These are phyloP conservation scores for Harlomillsia oculata DNA, from an alignment of 1,140 invertebrate genomes.

Conservation along the genomic window DNA sequence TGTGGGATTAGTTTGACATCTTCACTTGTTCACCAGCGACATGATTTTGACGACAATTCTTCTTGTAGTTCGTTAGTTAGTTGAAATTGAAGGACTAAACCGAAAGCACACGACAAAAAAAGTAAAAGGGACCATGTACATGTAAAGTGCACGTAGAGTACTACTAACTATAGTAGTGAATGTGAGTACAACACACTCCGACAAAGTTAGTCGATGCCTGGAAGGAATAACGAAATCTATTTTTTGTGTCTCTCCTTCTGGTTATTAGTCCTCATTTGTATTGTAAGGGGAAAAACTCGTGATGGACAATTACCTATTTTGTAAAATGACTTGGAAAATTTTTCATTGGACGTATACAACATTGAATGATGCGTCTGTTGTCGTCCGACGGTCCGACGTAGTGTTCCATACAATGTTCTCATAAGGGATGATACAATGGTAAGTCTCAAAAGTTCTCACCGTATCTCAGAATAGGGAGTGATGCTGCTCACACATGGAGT, in stretches of 20 bases:
- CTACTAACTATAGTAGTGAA: too few relatives aligned
- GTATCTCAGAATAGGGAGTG: too few relatives aligned
- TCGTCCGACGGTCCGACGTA: too few relatives aligned
- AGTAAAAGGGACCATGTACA: slow-evolving; percentile 3
- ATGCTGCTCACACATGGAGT: too few relatives aligned
- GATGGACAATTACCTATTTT: slow-evolving; percentile 30
- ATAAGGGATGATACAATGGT: too few relatives aligned
- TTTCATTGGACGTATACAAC: slow-evolving; percentile 11
- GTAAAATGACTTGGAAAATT: slow-evolving; percentile 30
- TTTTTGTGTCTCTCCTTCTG: slow-evolving; percentile 6
- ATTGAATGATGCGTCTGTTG: too few relatives aligned
- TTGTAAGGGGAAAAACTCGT: slow-evolving; percentile 24
- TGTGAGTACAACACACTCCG: too few relatives aligned
- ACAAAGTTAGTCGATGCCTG: slow-evolving; percentile 10
- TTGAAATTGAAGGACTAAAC: background rate
- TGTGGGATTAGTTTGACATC: too few relatives aligned
- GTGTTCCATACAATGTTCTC: too few relatives aligned
- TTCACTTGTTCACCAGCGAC: background rate
- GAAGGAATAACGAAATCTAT: slow-evolving; percentile 18
- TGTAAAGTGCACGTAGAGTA: too few relatives aligned
- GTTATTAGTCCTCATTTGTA: slow-evolving; percentile 29
- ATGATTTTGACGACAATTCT: background rate
- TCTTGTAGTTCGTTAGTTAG: background rate
- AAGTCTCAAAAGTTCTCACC: too few relatives aligned
- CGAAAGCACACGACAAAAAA: background rate